These are phyloP conservation scores for Molossus molossus DNA, from an alignment of 2,797 vertebrate species.

Conservation along the genomic window DNA sequence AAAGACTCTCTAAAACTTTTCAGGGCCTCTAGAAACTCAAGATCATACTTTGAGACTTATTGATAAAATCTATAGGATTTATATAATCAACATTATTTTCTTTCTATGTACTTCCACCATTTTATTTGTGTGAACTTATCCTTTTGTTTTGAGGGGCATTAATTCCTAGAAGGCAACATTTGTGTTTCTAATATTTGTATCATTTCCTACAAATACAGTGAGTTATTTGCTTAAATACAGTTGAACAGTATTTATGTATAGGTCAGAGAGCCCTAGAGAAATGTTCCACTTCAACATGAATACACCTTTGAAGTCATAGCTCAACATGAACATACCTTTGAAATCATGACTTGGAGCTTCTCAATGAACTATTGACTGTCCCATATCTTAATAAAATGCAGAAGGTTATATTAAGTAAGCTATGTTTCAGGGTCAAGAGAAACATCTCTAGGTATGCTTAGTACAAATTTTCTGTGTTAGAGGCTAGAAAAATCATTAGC, in stretches of 20 bases:
- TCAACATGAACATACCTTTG: background rate
- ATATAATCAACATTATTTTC: background rate
- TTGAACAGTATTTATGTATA: constrained; percentile 17
- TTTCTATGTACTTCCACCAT: background rate
- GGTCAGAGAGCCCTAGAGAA: background rate
- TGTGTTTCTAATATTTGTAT: constrained; percentile 34
- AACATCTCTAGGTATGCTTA: background rate
- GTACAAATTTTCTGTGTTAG: constrained; percentile 33
- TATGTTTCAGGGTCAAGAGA: constrained; percentile 4
- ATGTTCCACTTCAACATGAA: background rate
- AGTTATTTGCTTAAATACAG: constrained; percentile 57
- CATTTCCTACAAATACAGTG: background rate
- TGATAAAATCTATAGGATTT: background rate
- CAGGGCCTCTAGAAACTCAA: background rate
- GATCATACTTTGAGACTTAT: background rate
- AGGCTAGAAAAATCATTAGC: constrained; percentile 7
- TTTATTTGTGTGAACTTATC: background rate
- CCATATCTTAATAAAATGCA: constrained; percentile 5
- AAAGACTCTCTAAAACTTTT: background rate
- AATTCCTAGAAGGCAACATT: background rate
- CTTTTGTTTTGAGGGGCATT: background rate
- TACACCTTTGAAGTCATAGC: background rate
- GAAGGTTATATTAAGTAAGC: background rate
- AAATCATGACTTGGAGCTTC: background rate
- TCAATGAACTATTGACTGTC: background rate